Evolutionary conservation across 2,113 vertebrate species (phyloP).

Genomic region (Chaetodon auriga): DNA sequence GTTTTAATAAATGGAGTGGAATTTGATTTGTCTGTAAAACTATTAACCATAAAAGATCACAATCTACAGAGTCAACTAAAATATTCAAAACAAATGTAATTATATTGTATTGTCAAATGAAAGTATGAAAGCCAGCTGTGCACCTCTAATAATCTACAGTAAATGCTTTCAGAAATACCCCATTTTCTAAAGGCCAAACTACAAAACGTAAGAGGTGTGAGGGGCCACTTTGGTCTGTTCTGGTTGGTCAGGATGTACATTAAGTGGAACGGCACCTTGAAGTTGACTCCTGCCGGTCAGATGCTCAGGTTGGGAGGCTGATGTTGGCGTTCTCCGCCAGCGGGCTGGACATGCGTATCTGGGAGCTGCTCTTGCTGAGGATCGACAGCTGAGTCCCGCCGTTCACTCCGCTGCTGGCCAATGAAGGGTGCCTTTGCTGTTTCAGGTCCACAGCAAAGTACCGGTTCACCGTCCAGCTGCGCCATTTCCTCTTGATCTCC

Average conservation of each 20-base stretch:
- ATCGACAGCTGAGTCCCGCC: constrained; percentile 98
- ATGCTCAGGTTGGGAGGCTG: constrained; percentile 92
- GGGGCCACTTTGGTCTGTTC: constrained; percentile 74
- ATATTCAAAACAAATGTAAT: constrained; percentile 2
- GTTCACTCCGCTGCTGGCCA: constrained; percentile 99
- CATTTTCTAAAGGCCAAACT: constrained; percentile 44
- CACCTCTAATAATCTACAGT: background rate
- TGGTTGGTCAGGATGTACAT: constrained; percentile 57
- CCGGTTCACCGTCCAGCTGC: constrained; percentile 99
- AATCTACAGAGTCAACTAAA: constrained; percentile 19
- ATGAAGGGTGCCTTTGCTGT: constrained; percentile 96
- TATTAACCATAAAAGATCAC: constrained; percentile 13
- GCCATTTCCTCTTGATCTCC: constrained; percentile 99
- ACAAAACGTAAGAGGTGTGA: constrained; percentile 41
- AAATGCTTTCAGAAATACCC: constrained; percentile 49
- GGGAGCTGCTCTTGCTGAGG: constrained; percentile 99
- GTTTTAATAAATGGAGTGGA: background rate
- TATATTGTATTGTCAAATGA: background rate
- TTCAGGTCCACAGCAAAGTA: constrained; percentile 99
- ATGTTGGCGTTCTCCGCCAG: constrained; percentile 92
- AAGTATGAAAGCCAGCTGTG: constrained; percentile 33
- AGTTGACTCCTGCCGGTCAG: constrained; percentile 58
- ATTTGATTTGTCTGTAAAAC: constrained; percentile 35
- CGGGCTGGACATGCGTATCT: constrained; percentile 98
- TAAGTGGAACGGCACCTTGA: constrained; percentile 63